Conservation (phyloP, 2,113 vertebrate species). For the Perognathus longimembris region DNA sequence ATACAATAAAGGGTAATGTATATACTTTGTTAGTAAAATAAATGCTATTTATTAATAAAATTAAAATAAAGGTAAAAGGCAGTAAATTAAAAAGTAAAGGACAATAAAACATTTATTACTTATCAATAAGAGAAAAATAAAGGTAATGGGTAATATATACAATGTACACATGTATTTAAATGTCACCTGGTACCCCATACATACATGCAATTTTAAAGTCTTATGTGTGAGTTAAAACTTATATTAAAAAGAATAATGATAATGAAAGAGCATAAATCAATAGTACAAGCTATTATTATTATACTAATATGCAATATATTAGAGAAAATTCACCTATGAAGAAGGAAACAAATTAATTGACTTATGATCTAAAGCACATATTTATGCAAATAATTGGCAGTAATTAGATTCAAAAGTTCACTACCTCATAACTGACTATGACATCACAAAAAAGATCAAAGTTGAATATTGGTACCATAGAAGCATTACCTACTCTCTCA, state of each 20-base stretch:
- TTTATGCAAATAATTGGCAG: not conserved
- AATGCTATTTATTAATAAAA: not conserved
- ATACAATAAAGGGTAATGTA: no score
- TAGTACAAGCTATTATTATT: slow-evolving; percentile 61
- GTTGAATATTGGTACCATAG: not conserved
- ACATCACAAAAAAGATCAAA: not conserved
- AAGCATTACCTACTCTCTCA: not conserved
- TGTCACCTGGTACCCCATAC: not conserved
- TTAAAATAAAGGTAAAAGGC: no score
- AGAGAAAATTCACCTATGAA: slow-evolving; percentile 62
- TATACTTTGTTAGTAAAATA: no score
- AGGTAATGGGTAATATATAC: not conserved
- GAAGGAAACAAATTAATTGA: slow-evolving; percentile 69
- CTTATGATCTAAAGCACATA: not conserved
- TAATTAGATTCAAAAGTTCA: not conserved
- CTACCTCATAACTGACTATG: not conserved
- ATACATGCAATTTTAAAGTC: not conserved
- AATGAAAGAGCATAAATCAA: slow-evolving; percentile 60
- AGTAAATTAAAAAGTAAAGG: no score
- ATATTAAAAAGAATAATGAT: not conserved
- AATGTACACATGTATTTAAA: not conserved
- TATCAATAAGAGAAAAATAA: no score
- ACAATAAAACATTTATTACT: no score
- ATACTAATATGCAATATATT: slow-evolving; percentile 51
- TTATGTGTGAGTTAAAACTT: not conserved